phyloP scores from a whole-genome alignment of 2,797 vertebrate species.

The Glyptemys insculpta region DNA sequence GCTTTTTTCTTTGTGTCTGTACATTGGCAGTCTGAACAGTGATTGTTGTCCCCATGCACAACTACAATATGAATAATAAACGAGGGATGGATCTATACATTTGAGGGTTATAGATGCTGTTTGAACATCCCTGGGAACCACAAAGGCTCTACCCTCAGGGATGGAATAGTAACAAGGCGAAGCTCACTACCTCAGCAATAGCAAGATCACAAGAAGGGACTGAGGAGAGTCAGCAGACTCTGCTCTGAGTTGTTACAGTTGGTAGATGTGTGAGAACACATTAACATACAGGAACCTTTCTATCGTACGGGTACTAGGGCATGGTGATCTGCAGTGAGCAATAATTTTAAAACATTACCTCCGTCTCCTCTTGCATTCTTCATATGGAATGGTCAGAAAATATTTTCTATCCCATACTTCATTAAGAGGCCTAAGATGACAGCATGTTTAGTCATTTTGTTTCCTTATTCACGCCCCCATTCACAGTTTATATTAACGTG shows the following conservation, averaged over 20 bases:
- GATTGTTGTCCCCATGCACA: background rate
- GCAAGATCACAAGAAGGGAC: background rate
- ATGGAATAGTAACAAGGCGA: background rate
- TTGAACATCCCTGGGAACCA: background rate
- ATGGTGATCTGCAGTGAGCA: background rate
- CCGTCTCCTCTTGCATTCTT: slow-evolving; percentile 91
- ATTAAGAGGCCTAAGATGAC: slow-evolving; percentile 87
- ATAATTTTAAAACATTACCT: slow-evolving; percentile 76
- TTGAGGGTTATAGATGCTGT: background rate
- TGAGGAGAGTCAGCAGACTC: background rate
- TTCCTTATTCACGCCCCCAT: background rate
- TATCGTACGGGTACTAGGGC: background rate
- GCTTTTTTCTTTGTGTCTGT: background rate
- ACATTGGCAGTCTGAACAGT: background rate
- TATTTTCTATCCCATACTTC: slow-evolving; percentile 90
- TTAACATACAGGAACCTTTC: background rate
- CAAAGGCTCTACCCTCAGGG: background rate
- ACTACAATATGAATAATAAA: background rate
- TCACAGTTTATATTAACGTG: background rate
- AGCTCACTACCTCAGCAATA: background rate
- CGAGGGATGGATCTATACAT: background rate
- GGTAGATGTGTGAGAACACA: background rate
- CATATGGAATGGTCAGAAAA: slow-evolving; percentile 92
- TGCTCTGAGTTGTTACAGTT: background rate
- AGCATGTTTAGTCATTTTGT: slow-evolving; percentile 16